Base-by-base conservation (phyloP, 2,113 vertebrate species). In the Syngnathus floridae region DNA sequence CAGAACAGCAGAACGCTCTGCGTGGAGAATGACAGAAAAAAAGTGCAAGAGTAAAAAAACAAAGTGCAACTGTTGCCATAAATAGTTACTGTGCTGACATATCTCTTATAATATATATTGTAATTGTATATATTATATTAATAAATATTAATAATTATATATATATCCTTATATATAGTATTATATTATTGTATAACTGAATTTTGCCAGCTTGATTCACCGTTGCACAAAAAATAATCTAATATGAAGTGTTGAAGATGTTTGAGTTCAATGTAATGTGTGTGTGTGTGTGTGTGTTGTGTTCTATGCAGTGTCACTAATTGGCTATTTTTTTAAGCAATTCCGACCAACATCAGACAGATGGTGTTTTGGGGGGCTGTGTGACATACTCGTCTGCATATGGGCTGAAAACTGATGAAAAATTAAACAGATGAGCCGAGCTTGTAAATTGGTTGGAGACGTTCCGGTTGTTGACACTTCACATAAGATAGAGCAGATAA, bases 361-460 rank as follows among this genome's bases (percentile, higher is more conserved):
- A 56, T 56, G 54, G 54, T 56, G 54, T 56, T 56, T 56, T 31
- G 12, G 54, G 26, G 26, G 14, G 12, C 26, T 16, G 54, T 16
- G 54, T 35, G 26, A 14, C 54, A 56, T 35, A 51, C 19, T 21
- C 7, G 49, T 52, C 49, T 52, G 49, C 49, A 52, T 26, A 26
- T 56, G 54, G 54, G 54, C 16, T 14, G 13, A 56, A 56, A 56
- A 56, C 26, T 17, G 54, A 56, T 56, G 13, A 56, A 56, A 56
- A 16, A 35, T 56, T 56, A 16, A 56, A 56, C 26, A 56, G 54
- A 35, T 7, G 5, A 5, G 21, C 51, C 10, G 51, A 22, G 51
- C 51, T 26, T 54, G 51, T 54, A 26, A 54, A 12, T 12, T 54
- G 51, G 21, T 54, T 21, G 26, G 5, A 54, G 21, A 54, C 9